Conservation (phyloP, 2,888 invertebrate genomes). For the Didymodactylos carnosus region DNA sequence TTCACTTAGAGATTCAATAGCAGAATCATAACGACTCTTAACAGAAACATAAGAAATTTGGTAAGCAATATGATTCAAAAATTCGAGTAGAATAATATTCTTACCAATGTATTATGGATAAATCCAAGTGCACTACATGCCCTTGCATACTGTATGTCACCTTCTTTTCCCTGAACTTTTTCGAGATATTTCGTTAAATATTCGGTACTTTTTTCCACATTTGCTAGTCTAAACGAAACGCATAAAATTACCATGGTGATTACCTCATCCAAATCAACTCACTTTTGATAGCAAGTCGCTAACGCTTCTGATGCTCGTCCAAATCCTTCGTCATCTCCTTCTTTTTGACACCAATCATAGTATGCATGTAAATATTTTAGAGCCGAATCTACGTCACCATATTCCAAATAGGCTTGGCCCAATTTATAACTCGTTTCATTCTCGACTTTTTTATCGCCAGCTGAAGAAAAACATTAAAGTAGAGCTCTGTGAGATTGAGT, state of each 20-base stretch:
- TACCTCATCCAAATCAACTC: not conserved
- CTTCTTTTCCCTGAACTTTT: not conserved
- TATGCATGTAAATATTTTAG: slow-evolving; percentile 2
- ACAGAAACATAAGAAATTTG: not conserved
- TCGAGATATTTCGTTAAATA: slow-evolving; percentile 11
- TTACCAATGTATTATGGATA: slow-evolving; percentile 10
- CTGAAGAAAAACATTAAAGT: not conserved
- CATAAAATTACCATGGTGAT: not conserved
- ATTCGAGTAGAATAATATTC: not conserved
- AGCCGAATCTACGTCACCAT: slow-evolving; percentile 6
- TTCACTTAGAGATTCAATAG: slow-evolving; percentile 6
- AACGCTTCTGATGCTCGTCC: slow-evolving; percentile 10
- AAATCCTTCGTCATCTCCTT: slow-evolving; percentile 4
- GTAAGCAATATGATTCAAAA: not conserved
- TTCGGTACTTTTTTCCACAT: slow-evolving; percentile 9
- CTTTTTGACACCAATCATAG: slow-evolving; percentile 2
- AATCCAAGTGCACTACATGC: slow-evolving; percentile 3
- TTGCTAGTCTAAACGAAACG: not conserved
- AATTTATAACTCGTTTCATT: slow-evolving; percentile 7
- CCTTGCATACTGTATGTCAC: slow-evolving; percentile 4
- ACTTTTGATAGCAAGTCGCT: slow-evolving; percentile 13
- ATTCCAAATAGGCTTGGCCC: slow-evolving; percentile 6
- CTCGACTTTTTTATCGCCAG: slow-evolving; percentile 1
- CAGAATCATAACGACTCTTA: slow-evolving; percentile 10
- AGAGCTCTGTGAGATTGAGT: too few relatives aligned